phyloP scores from a whole-genome alignment of 2,797 vertebrate species.

The Scolopax bukidnonensis region DNA sequence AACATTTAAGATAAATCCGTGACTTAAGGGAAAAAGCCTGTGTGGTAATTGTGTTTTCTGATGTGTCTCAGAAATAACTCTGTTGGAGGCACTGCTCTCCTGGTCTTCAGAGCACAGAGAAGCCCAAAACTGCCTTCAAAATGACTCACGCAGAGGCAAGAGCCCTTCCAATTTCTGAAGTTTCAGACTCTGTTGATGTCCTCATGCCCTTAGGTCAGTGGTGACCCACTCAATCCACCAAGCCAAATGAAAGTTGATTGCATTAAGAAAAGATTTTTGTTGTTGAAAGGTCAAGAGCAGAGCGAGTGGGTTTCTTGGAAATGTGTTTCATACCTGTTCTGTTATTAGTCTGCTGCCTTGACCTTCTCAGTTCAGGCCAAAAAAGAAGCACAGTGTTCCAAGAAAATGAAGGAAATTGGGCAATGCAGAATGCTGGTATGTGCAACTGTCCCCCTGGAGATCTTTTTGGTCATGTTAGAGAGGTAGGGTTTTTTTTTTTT shows the following conservation, averaged over 20 bases:
- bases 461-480: neutral
- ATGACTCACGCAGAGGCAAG: neutral
- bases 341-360: neutral
- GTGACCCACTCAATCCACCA: neutral
- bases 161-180: constrained; percentile 6
- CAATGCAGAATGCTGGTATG: neutral
- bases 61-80: neutral
- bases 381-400: neutral
- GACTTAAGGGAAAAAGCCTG: neutral
- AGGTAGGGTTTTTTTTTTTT: neutral
- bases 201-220: constrained; percentile 6
- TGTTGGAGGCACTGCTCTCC: neutral
- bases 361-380: neutral
- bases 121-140: neutral
- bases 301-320: neutral
- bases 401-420: neutral
- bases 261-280: neutral
- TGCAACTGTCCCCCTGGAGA: neutral
- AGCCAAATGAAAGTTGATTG: neutral
- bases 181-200: neutral
- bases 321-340: neutral
- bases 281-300: neutral
- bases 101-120: neutral
- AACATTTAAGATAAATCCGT: neutral
- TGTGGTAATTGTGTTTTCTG: neutral